Evolutionary conservation across 2,888 invertebrate genomes (phyloP).

Genomic region (Clitarchus hookeri): DNA sequence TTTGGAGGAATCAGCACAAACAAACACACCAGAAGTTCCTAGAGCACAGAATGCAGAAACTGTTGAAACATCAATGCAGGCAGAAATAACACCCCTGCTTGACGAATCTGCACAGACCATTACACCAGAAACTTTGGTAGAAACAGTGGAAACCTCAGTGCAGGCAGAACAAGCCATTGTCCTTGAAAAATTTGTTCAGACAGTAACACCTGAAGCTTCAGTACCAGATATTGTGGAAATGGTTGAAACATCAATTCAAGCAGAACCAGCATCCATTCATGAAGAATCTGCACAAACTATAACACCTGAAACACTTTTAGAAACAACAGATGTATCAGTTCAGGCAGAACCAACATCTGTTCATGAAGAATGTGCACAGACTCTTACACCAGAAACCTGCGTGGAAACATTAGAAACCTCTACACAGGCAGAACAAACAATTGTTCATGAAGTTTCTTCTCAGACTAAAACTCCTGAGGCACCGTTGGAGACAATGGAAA

Average conservation of each 20-base stretch:
- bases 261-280: conserved; percentile 22
- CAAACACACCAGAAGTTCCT: conserved; percentile 32
- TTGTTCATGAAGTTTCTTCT: conserved; percentile 30
- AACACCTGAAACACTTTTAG: conserved; percentile 26
- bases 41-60: conserved; percentile 10
- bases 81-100: conserved; percentile 51
- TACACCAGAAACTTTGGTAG: conserved; percentile 19
- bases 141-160: conserved; percentile 21
- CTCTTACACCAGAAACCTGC: conserved; percentile 31
- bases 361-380: conserved; percentile 34
- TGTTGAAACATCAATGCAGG: conserved; percentile 28
- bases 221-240: neutral
- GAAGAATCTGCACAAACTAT: conserved; percentile 35
- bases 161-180: conserved; percentile 19
- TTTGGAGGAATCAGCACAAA: conserved; percentile 32
- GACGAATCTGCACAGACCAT: conserved; percentile 37
- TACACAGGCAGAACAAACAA: conserved; percentile 24
- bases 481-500: conserved; percentile 22
- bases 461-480: conserved; percentile 20
- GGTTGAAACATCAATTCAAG: conserved; percentile 23
- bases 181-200: conserved; percentile 33
- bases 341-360: conserved; percentile 29
- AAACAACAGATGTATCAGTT: conserved; percentile 21
- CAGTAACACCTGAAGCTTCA: conserved; percentile 19
- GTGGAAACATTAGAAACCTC: conserved; percentile 20